Percentiles rank a stretch among this genome's conserved stretches.
phyloP scores from a whole-genome alignment of 2,888 invertebrate genomes.

The Lasioglossum leucozonium region DNA sequence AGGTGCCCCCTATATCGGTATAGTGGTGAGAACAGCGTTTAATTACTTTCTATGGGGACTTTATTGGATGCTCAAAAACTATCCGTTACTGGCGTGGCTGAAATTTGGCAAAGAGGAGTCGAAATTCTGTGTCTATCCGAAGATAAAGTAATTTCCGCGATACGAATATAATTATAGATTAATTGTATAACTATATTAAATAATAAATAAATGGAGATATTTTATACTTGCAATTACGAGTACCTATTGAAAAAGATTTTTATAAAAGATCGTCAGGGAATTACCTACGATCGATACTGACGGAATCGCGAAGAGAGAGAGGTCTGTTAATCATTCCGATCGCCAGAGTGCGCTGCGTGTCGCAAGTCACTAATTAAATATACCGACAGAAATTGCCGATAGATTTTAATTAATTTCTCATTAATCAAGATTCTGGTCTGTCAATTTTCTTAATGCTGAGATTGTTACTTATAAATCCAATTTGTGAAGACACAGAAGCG shows the following conservation, averaged over 20 bases:
- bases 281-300: slow-evolving; percentile 32
- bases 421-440: background rate
- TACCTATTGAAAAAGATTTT: background rate
- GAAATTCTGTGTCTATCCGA: slow-evolving; percentile 63
- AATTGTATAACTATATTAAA: background rate
- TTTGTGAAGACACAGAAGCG: background rate
- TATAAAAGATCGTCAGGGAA: background rate
- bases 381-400: background rate
- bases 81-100: slow-evolving; percentile 67
- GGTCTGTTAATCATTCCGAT: background rate
- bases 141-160: background rate
- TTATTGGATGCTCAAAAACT: slow-evolving; percentile 58
- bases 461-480: background rate
- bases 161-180: too few relatives aligned
- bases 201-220: background rate
- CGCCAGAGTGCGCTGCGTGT: slow-evolving; percentile 41
- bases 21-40: slow-evolving; percentile 52
- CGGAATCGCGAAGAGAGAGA: background rate
- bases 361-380: slow-evolving; percentile 8
- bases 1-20: slow-evolving; percentile 72
- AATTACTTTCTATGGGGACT: slow-evolving; percentile 50
- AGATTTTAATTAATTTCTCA: background rate
- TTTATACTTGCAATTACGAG: background rate
- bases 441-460: background rate
- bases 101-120: slow-evolving; percentile 67